Conservation (phyloP, 2,797 vertebrate species). For the Pteronotus mesoamericanus region DNA sequence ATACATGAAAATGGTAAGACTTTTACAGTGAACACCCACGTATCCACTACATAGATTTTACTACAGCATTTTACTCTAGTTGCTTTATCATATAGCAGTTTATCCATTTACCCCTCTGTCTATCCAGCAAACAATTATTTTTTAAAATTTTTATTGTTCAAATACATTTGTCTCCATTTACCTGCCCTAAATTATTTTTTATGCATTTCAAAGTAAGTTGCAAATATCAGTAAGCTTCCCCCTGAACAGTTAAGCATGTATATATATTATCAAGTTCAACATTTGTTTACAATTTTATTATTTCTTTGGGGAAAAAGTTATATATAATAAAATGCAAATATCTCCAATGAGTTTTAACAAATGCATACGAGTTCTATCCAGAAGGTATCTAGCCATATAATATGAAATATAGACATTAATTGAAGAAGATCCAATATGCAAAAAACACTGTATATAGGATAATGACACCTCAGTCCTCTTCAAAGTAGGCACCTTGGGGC, state of each 20-base stretch:
- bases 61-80: not conserved
- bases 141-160: too few relatives aligned
- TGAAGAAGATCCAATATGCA: too few relatives aligned
- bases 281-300: not conserved
- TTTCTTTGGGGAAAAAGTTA: not conserved
- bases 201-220: not conserved
- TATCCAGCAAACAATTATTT: not conserved
- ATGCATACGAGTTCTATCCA: not conserved
- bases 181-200: not conserved
- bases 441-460: too few relatives aligned
- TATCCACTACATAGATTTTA: not conserved
- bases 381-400: too few relatives aligned
- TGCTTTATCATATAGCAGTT: not conserved
- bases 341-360: not conserved
- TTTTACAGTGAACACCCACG: not conserved
- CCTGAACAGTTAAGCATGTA: not conserved
- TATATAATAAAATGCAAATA: not conserved
- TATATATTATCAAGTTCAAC: not conserved
- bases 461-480: too few relatives aligned
- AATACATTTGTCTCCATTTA: too few relatives aligned
- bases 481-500: too few relatives aligned
- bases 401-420: too few relatives aligned
- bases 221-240: not conserved
- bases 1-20: not conserved
- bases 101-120: not conserved